These are phyloP conservation scores for Dipodomys stephensi DNA, from an alignment of 2,113 vertebrate species.

Conservation along the genomic window DNA sequence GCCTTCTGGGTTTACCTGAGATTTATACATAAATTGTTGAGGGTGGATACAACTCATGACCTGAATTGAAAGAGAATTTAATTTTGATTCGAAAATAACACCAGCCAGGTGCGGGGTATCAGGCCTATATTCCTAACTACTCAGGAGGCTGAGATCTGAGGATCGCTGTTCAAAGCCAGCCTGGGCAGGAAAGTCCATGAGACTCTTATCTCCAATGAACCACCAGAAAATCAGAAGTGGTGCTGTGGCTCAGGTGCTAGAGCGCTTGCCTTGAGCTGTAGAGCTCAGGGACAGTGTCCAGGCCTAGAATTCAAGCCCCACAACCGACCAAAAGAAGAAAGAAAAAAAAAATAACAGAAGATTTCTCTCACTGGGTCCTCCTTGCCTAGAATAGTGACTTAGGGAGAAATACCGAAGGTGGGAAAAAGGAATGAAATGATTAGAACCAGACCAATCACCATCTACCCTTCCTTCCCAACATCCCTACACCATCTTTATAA, in stretches of 20 bases:
- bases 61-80: conserved; percentile 29
- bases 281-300: too few relatives aligned
- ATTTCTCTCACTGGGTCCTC: background rate
- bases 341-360: background rate
- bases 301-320: too few relatives aligned
- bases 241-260: too few relatives aligned
- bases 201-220: too few relatives aligned
- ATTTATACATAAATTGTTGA: background rate
- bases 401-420: background rate
- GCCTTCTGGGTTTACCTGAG: conserved; percentile 8
- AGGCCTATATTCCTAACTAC: too few relatives aligned
- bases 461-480: background rate
- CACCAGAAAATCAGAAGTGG: too few relatives aligned
- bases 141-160: too few relatives aligned
- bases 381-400: background rate
- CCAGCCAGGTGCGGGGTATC: background rate
- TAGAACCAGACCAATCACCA: background rate
- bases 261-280: too few relatives aligned
- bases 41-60: background rate
- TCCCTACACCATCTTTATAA: background rate
- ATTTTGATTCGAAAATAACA: too few relatives aligned
- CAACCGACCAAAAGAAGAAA: too few relatives aligned
- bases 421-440: background rate
- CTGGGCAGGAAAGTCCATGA: too few relatives aligned
- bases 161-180: too few relatives aligned